Base-by-base conservation (phyloP, 2,113 vertebrate genomes). In the Pholis gunnellus region DNA sequence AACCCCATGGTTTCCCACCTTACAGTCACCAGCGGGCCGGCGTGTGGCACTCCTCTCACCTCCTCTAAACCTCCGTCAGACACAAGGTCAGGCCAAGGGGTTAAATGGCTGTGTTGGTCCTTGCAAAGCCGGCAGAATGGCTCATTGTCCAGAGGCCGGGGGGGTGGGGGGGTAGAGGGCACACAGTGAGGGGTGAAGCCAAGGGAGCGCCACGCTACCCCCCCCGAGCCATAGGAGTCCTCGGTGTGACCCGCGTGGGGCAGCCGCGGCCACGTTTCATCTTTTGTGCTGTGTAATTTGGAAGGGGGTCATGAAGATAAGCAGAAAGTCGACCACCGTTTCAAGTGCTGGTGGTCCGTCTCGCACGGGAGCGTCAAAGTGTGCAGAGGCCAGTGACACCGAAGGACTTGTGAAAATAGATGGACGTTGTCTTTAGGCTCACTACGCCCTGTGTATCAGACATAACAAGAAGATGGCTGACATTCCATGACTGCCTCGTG, bases 31-130 rank as follows among this genome's bases (percentile, higher is more conserved):
- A 66, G 72, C 29, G 11, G 70, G 11, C 67, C 59, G 83, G 40
- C 85, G 82, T 86, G 87, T 89, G 89, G 81, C 88, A 69, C 87
- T 81, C 69, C 31, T 38, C 88, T 87, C 87, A 83, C 84, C 88
- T 90, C 89, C 59, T 69, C 81, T 64, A 42, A 76, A 85, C 75
- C 83, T 66, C 72, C 14, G 63, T 73, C 86, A 87, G 89, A 91
- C 93, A 89, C 63, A 2, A 81, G 92, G 92, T 94, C 91, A 91
- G 88, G 86, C 77, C 79, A 78, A 46, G 86, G 64, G 92, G 92
- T 94, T 91, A 93, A 93, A 92, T 88, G 91, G 81, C 90, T 80
- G 65, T 71, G 84, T 78, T 89, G 88, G 91, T 90, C 88, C 85
- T 59, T 42, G 81, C 78, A 71, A 84, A 83, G 72, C 68, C 78